Evolutionary conservation across 2,797 vertebrate species (phyloP).

Genomic region (Sylvia borin): DNA sequence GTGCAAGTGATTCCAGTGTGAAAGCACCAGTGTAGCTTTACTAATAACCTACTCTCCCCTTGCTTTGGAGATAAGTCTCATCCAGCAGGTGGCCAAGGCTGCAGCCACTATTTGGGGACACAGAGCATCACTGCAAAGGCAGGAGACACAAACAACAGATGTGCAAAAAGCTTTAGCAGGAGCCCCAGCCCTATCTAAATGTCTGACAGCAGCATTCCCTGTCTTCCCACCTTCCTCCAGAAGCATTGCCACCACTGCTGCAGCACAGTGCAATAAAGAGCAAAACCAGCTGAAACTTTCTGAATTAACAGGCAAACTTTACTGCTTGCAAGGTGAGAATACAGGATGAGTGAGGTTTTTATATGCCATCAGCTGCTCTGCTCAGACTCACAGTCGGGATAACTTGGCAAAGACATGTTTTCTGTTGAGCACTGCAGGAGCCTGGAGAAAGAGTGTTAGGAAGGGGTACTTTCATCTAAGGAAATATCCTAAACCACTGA

Average conservation of each 20-base stretch:
- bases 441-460: neutral
- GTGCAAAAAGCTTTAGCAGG: neutral
- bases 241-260: neutral
- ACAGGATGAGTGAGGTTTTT: neutral
- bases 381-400: neutral
- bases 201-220: neutral
- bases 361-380: slow-evolving; percentile 3
- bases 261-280: neutral
- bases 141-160: neutral
- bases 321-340: slow-evolving; percentile 39
- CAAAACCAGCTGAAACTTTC: neutral
- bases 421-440: neutral
- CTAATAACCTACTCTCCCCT: neutral
- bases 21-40: neutral
- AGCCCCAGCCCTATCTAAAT: neutral
- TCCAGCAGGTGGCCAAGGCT: neutral
- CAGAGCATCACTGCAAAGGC: neutral
- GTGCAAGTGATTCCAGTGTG: neutral
- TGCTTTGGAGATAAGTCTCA: neutral
- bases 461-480: slow-evolving; percentile 23
- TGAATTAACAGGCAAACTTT: slow-evolving; percentile 43
- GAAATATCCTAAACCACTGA: slow-evolving; percentile 18
- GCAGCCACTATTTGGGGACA: neutral
- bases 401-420: neutral
- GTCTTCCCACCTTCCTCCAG: neutral